These are phyloP conservation scores for Nebria salina DNA, from an alignment of 2,888 invertebrate species.

Conservation along the genomic window DNA sequence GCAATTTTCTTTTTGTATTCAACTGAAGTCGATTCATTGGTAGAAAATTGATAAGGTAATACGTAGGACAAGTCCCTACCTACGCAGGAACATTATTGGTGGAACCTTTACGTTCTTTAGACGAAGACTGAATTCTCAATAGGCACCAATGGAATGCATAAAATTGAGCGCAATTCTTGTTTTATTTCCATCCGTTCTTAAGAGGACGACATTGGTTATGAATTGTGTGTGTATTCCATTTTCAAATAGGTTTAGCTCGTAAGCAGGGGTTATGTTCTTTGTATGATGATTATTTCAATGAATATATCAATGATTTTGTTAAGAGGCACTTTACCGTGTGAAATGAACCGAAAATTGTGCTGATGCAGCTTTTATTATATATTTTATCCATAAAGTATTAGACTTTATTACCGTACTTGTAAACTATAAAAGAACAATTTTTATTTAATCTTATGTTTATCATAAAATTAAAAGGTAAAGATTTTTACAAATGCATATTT, in stretches of 20 bases:
- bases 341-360: neutral
- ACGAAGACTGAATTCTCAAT: constrained; percentile 9
- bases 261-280: no score
- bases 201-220: neutral
- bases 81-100: constrained; percentile 17
- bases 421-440: no score
- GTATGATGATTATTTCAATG: no score
- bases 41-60: neutral
- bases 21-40: neutral
- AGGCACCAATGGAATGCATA: constrained; percentile 16
- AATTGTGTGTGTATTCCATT: neutral
- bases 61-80: neutral
- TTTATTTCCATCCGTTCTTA: constrained; percentile 18
- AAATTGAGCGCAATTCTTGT: constrained; percentile 22
- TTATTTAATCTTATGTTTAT: no score
- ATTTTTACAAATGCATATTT: no score
- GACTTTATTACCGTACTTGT: no score
- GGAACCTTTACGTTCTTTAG: neutral
- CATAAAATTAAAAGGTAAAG: no score
- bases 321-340: neutral
- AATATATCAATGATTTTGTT: neutral
- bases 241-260: no score
- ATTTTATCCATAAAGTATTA: no score
- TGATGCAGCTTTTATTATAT: no score
- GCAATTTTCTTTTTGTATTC: neutral